Base-by-base conservation (phyloP, 2,113 vertebrate species). In the Takifugu bimaculatus region DNA sequence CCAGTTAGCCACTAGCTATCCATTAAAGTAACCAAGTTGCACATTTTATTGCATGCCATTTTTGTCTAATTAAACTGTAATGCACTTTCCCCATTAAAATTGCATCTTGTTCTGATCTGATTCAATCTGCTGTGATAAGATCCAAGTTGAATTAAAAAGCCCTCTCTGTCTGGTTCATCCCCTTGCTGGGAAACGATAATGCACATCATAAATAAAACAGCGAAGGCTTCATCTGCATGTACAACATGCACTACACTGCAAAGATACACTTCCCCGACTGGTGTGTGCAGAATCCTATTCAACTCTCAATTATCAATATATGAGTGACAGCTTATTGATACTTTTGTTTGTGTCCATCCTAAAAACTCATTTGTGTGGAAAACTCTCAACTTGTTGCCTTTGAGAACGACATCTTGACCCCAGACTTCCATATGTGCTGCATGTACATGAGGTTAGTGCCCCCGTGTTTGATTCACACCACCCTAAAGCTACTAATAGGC, bases 101-200 rank as follows among this genome's bases (percentile, higher is more conserved):
- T 39, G 54, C 64, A 50, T 57, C 68, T 65, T 1, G 0, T 47
- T 62, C 67, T 68, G 72, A 79, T 87, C 65, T 42, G 57, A 81
- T 78, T 81, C 63, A 66, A 57, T 81, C 77, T 59, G 57, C 53
- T 74, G 62, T 78, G 80, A 84, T 72, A 59, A 70, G 79, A 83
- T 84, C 35, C 9, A 39, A 39, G 35, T 39, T 39, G 35, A 39
- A 84, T 82, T 63, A 77, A 85, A 87, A 83, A 74, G 80, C 75
- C 75, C 77, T 55, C 20, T 74, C 63, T 71, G 72, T 80, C 85
- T 80, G 55, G 61, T 77, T 70, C 67, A 72, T 66, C 59, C 66
- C 44, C 64, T 49, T 39, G 35, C 35, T 39, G 35, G 35, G 35
- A 39, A 39, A 39, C 35, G 7, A 39, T 39, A 39, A 39, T 39